Evolutionary conservation across 2,888 invertebrate species (phyloP).

Genomic region (Amiota communis): DNA sequence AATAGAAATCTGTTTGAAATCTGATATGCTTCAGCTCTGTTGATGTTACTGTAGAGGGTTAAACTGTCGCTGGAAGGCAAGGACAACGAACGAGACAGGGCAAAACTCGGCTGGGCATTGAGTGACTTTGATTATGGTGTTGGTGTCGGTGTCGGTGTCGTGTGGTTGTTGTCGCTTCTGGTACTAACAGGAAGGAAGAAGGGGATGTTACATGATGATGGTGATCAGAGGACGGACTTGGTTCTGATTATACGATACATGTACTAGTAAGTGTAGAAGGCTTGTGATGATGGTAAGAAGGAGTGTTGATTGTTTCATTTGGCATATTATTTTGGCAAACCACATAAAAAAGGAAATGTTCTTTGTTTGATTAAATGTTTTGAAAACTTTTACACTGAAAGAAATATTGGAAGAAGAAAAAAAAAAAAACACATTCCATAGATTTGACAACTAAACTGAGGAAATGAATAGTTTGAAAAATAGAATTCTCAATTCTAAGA

Average conservation of each 20-base stretch:
- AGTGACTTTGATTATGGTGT: conserved; percentile 34
- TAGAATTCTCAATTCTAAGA: too few species aligned
- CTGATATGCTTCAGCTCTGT: conserved; percentile 54
- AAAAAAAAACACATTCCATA: too few species aligned
- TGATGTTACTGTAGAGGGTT: neutral
- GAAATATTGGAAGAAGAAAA: too few species aligned
- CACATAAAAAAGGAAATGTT: conserved; percentile 36
- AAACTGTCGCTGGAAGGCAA: neutral
- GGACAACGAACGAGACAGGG: neutral
- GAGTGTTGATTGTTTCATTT: conserved; percentile 44
- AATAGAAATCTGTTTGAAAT: conserved; percentile 70
- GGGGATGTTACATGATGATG: too few species aligned
- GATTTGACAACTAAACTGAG: too few species aligned
- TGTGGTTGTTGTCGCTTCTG: conserved; percentile 27
- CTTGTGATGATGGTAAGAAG: conserved; percentile 5
- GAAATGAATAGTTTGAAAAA: too few species aligned
- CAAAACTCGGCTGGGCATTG: too few species aligned
- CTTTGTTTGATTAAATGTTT: neutral
- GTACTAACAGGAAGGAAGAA: neutral
- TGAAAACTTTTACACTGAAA: too few species aligned
- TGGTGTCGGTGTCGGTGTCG: conserved; percentile 31
- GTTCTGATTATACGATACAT: too few species aligned
- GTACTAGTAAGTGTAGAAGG: too few species aligned
- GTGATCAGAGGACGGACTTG: too few species aligned
- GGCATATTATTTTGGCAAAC: conserved; percentile 44